Conservation (phyloP, 2,888 invertebrate genomes). For the Xanthorhoe spadicearia region DNA sequence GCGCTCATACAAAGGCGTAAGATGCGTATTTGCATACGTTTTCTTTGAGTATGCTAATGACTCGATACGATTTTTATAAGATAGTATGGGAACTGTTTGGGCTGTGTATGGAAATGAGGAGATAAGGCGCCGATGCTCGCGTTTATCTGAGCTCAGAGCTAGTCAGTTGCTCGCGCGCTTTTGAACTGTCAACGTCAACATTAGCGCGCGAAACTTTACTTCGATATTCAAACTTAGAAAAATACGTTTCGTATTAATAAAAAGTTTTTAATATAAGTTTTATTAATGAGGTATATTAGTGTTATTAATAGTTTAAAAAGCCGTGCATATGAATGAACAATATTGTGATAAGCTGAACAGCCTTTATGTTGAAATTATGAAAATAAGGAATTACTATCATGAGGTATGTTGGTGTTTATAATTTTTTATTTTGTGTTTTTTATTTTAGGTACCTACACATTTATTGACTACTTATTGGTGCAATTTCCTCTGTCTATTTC, state of each 20-base stretch:
- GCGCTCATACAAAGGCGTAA: constrained; percentile 65
- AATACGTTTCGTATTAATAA: background rate
- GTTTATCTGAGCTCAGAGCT: constrained; percentile 72
- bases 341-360: constrained; percentile 57
- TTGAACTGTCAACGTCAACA: constrained; percentile 70
- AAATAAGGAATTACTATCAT: constrained; percentile 76
- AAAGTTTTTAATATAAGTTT: background rate
- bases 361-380: constrained; percentile 72
- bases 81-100: constrained; percentile 69
- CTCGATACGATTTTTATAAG: constrained; percentile 66
- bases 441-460: constrained; percentile 8
- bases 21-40: constrained; percentile 78
- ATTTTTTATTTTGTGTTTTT: constrained; percentile 11
- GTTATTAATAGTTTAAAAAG: constrained; percentile 37
- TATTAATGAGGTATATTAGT: constrained; percentile 9
- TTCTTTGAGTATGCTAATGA: constrained; percentile 79
- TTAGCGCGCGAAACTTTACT: constrained; percentile 56
- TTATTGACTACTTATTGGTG: no score
- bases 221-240: constrained; percentile 47
- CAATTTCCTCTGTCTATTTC: no score
- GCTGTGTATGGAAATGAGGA: constrained; percentile 75
- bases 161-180: constrained; percentile 80
- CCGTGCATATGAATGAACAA: constrained; percentile 61
- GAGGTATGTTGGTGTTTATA: constrained; percentile 68
- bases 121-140: constrained; percentile 71